Evolutionary conservation across 2,113 vertebrate species (phyloP).

Genomic region (Toxotes chatareus): DNA sequence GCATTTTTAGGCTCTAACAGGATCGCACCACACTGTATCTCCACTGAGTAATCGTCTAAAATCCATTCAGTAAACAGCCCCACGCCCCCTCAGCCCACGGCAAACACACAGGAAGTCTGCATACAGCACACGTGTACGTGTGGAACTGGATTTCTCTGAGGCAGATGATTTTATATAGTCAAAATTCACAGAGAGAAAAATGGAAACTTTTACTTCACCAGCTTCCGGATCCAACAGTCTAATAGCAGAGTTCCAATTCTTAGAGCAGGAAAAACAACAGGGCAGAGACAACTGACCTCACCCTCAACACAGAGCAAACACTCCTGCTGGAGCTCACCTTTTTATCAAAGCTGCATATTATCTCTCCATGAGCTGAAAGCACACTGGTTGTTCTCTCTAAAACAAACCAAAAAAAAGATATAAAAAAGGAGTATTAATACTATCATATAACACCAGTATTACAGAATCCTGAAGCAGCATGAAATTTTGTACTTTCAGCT

Average conservation of each 20-base stretch:
- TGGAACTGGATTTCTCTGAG: constrained; percentile 4
- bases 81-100: not conserved
- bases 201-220: not conserved
- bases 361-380: not conserved
- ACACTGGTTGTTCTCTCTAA: not conserved
- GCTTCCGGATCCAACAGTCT: not conserved
- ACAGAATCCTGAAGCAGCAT: not conserved
- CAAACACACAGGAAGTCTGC: constrained; percentile 35
- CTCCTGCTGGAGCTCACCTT: constrained; percentile 19
- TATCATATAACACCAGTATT: not conserved
- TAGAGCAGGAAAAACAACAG: not conserved
- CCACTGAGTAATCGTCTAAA: constrained; percentile 30
- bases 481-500: not conserved
- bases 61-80: not conserved
- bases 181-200: not conserved
- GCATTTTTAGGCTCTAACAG: not conserved
- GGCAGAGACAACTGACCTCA: constrained; percentile 20
- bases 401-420: too few species aligned
- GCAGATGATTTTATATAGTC: not conserved
- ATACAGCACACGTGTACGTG: not conserved
- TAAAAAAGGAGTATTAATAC: not conserved
- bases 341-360: not conserved
- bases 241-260: not conserved
- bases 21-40: constrained; percentile 6
- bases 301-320: constrained; percentile 30